These are phyloP conservation scores for Allygus modestus DNA, from an alignment of 2,888 invertebrate genomes.

Conservation along the genomic window DNA sequence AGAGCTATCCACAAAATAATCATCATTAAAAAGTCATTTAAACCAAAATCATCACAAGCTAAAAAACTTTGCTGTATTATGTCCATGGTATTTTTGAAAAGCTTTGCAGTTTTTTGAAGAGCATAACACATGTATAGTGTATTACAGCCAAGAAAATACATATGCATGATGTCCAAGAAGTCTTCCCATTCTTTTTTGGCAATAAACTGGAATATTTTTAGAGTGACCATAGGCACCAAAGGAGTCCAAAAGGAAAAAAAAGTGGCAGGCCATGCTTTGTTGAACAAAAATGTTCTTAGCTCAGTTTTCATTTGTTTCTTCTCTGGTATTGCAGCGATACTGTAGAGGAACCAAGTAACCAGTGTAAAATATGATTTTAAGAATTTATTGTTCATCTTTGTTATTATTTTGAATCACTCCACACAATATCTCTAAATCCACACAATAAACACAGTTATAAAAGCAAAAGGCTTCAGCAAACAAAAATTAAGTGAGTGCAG, in stretches of 20 bases:
- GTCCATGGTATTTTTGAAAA: background rate
- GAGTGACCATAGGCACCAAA: background rate
- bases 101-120: background rate
- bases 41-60: conserved; percentile 6
- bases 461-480: too few species aligned
- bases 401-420: background rate
- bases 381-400: background rate
- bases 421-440: too few species aligned
- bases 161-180: conserved; percentile 2
- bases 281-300: background rate
- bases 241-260: background rate
- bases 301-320: conserved; percentile 26
- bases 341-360: background rate
- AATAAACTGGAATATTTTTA: background rate
- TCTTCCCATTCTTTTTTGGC: background rate
- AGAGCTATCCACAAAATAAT: background rate
- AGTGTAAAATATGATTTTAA: background rate
- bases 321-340: conserved; percentile 12
- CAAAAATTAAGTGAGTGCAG: too few species aligned
- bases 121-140: background rate
- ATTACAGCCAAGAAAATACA: conserved; percentile 16
- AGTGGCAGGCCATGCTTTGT: background rate
- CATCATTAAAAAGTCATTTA: background rate
- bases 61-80: background rate
- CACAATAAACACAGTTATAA: too few species aligned